These are phyloP conservation scores for Botia almorhae DNA, from an alignment of 2,797 vertebrate genomes.

Conservation along the genomic window DNA sequence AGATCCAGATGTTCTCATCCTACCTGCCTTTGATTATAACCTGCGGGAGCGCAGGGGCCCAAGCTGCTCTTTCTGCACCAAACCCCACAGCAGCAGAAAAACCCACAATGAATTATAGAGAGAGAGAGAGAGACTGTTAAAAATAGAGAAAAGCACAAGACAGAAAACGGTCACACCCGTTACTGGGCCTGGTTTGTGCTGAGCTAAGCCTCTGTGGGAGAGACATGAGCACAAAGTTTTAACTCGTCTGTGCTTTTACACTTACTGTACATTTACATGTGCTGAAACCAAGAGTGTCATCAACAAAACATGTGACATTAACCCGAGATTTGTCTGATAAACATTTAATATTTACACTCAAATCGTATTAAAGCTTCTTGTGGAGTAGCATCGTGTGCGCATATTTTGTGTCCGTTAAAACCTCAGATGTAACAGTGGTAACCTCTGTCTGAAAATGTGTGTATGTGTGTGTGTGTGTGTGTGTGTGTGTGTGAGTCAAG, in stretches of 20 bases:
- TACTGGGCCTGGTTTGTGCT: conserved; percentile 29
- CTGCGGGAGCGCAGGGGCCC: conserved; percentile 57
- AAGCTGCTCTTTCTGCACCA: conserved; percentile 68
- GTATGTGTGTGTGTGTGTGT: neutral
- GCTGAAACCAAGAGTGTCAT: conserved; percentile 43
- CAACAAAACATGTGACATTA: conserved; percentile 35
- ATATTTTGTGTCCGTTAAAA: conserved; percentile 15
- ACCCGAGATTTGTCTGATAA: conserved; percentile 17
- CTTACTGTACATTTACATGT: neutral
- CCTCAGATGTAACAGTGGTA: neutral
- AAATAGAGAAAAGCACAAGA: neutral
- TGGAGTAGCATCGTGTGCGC: neutral
- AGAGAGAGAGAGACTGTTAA: neutral
- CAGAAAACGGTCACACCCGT: conserved; percentile 34
- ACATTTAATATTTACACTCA: conserved; percentile 16
- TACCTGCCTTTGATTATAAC: conserved; percentile 72
- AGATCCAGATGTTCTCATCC: conserved; percentile 67
- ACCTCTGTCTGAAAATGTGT: conserved; percentile 7
- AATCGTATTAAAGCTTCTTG: conserved; percentile 9
- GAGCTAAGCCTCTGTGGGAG: conserved; percentile 35
- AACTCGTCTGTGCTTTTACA: conserved; percentile 19
- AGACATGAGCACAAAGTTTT: conserved; percentile 29
- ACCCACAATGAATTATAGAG: conserved; percentile 41
- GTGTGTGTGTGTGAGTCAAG: conserved; percentile 12
- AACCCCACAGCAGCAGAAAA: conserved; percentile 49